Base-by-base conservation (phyloP, 2,888 invertebrate species). In the Blastobasis adustella region DNA sequence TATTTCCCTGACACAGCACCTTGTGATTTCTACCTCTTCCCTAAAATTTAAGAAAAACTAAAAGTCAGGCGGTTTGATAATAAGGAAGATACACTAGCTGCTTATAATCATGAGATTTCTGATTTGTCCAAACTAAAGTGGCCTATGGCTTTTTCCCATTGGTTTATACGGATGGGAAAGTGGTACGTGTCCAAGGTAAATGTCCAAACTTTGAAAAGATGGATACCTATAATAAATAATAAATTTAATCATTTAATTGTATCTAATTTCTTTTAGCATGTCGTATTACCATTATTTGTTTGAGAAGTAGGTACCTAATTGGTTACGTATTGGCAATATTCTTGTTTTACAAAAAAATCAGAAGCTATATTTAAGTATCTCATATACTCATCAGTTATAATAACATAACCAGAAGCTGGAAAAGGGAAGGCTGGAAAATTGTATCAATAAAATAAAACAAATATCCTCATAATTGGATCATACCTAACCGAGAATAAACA, bases 401-500 rank as follows among this genome's bases (percentile, higher is more conserved):
- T 23, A 23, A 1, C 23, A 23, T 23, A 23, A 23, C 23, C 23
- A 23, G 23, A 23, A 23, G 23, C 23, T 23, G 23, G n/a, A n/a
- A n/a, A n/a, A n/a, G n/a, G n/a, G n/a, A n/a, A n/a, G n/a, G n/a
- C n/a, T n/a, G n/a, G n/a, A n/a, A n/a, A 23, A 23, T 23, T 23
- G 3, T 3, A 23, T 23, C 23, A 23, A 23, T 23, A 3, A 23
- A 23, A 23, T 2, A 2, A 23, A 23, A 23, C 23, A 23, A 23
- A 23, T 23, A 46, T 49, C 49, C 37, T 46, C 42, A n/a, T 42
- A 46, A 49, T 49, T 46, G 49, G 46, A 45, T 44, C 52, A 46
- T 43, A 10, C 53, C 49, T 56, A 57, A 53, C 56, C 58, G 46
- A 62, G 58, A 56, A 55, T 37, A 55, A 45, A 10, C 23, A 46